These are phyloP conservation scores for Bubo blakistoni DNA, from an alignment of 2,113 vertebrate genomes.

Conservation along the genomic window DNA sequence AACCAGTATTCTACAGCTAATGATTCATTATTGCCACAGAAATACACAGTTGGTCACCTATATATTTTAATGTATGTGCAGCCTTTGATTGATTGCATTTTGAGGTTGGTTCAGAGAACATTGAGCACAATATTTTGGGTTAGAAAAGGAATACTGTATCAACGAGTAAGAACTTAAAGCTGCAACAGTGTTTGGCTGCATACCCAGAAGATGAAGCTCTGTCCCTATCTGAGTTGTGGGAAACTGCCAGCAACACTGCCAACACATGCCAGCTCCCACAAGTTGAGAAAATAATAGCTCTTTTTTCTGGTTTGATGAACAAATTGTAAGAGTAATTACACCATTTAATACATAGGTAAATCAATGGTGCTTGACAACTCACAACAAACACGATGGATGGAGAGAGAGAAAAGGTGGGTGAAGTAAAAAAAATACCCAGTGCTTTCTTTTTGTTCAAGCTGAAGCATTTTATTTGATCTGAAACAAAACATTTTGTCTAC, in stretches of 20 bases:
- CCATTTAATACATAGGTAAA: not conserved
- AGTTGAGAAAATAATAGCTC: not conserved
- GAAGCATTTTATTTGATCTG: not conserved
- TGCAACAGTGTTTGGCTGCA: not conserved
- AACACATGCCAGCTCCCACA: not conserved
- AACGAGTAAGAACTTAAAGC: not conserved
- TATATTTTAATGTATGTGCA: not conserved
- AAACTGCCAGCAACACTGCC: not conserved
- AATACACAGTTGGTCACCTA: not conserved
- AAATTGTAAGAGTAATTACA: not conserved
- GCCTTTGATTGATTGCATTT: not conserved
- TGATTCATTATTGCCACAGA: not conserved
- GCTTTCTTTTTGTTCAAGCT: not conserved
- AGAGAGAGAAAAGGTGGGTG: not conserved
- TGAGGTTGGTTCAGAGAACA: not conserved
- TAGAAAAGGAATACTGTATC: not conserved
- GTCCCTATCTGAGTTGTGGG: not conserved
- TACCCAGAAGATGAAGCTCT: not conserved
- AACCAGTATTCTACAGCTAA: not conserved
- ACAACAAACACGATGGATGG: not conserved
- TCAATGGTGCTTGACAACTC: not conserved
- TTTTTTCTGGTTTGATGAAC: not conserved
- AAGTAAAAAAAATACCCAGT: not conserved
- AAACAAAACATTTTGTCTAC: not conserved
- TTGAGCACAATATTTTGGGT: not conserved